phyloP scores from a whole-genome alignment of 2,888 invertebrate genomes.

The Yponomeuta evonymella region DNA sequence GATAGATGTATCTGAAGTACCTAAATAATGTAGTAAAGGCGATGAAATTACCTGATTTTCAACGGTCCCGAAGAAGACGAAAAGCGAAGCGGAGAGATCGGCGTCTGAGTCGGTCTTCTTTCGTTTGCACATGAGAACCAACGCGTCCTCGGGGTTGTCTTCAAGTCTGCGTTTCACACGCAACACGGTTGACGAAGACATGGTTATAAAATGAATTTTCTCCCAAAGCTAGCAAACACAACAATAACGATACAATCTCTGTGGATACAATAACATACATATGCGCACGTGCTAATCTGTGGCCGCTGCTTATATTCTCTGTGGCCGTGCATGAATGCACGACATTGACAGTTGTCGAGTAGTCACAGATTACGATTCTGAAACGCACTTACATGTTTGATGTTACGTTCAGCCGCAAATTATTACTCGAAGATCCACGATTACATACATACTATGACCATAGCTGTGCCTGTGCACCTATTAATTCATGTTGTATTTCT shows the following conservation, averaged over 20 bases:
- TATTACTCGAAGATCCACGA: no score
- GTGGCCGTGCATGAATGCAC: no score
- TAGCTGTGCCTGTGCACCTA: no score
- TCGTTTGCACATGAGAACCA: slow-evolving; percentile 83
- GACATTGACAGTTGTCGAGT: no score
- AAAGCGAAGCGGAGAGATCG: slow-evolving; percentile 75
- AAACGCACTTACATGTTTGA: no score
- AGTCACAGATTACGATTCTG: no score
- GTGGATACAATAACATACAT: no score
- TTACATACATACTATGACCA: no score
- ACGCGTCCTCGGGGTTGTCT: slow-evolving; percentile 82
- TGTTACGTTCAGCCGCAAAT: no score
- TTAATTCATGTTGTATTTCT: no score
- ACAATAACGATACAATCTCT: not conserved
- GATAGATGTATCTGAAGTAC: not conserved
- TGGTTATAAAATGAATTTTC: slow-evolving; percentile 13
- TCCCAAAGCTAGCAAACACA: not conserved
- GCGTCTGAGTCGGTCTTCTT: slow-evolving; percentile 73
- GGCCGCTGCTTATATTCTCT: no score
- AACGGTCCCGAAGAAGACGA: slow-evolving; percentile 85
- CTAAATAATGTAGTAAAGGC: not conserved
- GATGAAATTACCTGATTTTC: slow-evolving; percentile 73
- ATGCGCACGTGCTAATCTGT: no score
- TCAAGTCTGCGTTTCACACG: slow-evolving; percentile 84
- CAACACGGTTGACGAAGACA: slow-evolving; percentile 78